Base-by-base conservation (phyloP, 2,113 vertebrate species). In the Mesitornis unicolor region DNA sequence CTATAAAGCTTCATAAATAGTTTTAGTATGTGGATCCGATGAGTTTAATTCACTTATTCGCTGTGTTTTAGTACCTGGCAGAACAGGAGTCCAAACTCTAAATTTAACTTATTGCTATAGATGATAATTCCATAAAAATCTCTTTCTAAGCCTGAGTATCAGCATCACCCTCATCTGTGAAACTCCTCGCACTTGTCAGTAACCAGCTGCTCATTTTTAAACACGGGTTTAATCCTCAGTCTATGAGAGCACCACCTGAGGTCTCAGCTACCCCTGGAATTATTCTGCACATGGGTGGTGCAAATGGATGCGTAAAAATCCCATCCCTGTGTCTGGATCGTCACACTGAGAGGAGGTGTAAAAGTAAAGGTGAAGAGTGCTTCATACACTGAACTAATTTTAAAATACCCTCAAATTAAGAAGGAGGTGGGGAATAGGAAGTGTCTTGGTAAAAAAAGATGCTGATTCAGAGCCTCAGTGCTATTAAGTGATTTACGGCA, bases 381-480 rank as follows among this genome's bases (percentile, higher is more conserved):
- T 95, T 92, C 25, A 14, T 82, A 82, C 38, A 93, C 3, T 6
- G 92, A 96, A 69, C 29, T 90, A 56, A 95, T 92, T 93, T 95
- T n/a, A 25, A 78, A 90, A 84, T 31, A 35, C 18, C 15, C 33
- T 73, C 65, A 76, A 96, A 97, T 96, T 95, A 97, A 95, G 94
- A 95, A 93, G 21, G 40, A 35, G 19, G 17, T 77, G 47, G 60
- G 38, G 33, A 85, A 68, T 90, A 86, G 90, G 93, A 93, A 96
- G 60, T 45, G 59, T 88, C 51, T 78, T 89, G 92, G 86, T 93
- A 82, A 78, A 74, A 94, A 97, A 45, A n/a, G n/a, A 89, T 79
- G 97, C 96, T 98, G 97, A 97, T 93, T 97, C 97, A 97, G 91
- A 85, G 83, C 61, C 90, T 97, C 89, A 93, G 95, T 97, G 96